A percentile compares a stretch with the other conserved stretches of the same genome.
Evolutionary conservation across 2,888 invertebrate genomes (phyloP).

Genomic region (Leucoptera coffeella): DNA sequence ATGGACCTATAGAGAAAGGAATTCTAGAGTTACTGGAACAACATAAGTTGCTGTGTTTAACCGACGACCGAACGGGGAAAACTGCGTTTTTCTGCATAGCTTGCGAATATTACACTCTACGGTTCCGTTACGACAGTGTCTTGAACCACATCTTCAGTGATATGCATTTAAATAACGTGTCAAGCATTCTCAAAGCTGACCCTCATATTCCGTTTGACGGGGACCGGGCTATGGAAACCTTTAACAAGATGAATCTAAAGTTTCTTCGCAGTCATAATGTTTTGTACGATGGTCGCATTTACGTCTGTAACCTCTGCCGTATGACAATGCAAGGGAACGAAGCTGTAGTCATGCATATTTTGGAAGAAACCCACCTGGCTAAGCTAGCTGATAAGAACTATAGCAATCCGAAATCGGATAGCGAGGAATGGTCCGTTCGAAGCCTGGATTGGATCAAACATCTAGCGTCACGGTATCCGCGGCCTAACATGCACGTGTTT

Average conservation of each 20-base stretch:
- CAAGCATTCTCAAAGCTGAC: conserved; percentile 29
- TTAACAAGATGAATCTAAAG: conserved; percentile 29
- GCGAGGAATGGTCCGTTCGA: conserved; percentile 43
- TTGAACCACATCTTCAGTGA: conserved; percentile 40
- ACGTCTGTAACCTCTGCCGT: conserved; percentile 26
- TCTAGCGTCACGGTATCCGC: conserved; percentile 33
- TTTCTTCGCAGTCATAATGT: conserved; percentile 26
- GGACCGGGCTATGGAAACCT: conserved; percentile 21
- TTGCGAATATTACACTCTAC: conserved; percentile 38
- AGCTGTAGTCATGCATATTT: conserved; percentile 23
- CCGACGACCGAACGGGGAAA: conserved; percentile 41
- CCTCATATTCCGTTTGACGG: conserved; percentile 24
- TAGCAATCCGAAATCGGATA: conserved; percentile 20
- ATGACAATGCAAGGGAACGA: conserved; percentile 18
- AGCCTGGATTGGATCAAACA: conserved; percentile 41
- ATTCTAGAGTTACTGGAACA: conserved; percentile 27
- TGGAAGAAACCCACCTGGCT: conserved; percentile 36
- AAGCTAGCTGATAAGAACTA: conserved; percentile 32
- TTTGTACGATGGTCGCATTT: conserved; percentile 12
- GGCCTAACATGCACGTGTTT: conserved; percentile 28
- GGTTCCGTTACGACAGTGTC: conserved; percentile 42
- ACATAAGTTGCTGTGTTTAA: conserved; percentile 30
- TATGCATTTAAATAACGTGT: conserved; percentile 32
- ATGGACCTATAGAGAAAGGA: conserved; percentile 33
- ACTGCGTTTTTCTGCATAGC: conserved; percentile 42